Conservation (phyloP, 53 echinoderm and acorn worm species). For the Hippasteria phrygiana region DNA sequence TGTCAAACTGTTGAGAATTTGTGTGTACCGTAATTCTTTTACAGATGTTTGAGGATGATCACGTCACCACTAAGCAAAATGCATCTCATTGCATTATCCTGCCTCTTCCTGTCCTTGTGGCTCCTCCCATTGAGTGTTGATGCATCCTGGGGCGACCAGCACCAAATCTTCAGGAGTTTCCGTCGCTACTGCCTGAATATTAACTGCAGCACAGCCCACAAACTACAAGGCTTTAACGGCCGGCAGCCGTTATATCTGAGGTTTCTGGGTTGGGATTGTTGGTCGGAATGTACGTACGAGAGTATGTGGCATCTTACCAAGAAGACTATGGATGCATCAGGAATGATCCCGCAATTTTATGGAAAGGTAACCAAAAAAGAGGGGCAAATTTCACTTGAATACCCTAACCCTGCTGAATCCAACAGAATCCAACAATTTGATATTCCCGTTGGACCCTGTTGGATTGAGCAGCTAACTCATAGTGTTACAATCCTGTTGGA, state of each 20-base stretch:
- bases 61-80: background rate
- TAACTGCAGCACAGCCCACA: conserved; percentile 66
- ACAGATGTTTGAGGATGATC: background rate
- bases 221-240: conserved; percentile 55
- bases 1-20: no score
- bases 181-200: conserved; percentile 70
- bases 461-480: no score
- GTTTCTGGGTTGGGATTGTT: conserved; percentile 83
- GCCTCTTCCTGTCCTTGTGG: conserved; percentile 1
- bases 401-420: no score
- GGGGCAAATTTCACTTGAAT: no score
- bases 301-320: conserved; percentile 87
- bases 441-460: no score
- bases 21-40: background rate
- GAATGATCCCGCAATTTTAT: conserved; percentile 84
- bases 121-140: conserved; percentile 3
- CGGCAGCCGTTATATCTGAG: conserved; percentile 67
- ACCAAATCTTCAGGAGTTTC: conserved; percentile 52
- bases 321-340: conserved; percentile 12
- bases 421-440: no score
- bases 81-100: background rate
- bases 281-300: conserved; percentile 79
- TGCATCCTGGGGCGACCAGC: conserved; percentile 74
- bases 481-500: no score
- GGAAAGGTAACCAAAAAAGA: conserved; percentile 81